phyloP scores from a whole-genome alignment of 2,113 vertebrate genomes.

The Proteles cristata region DNA sequence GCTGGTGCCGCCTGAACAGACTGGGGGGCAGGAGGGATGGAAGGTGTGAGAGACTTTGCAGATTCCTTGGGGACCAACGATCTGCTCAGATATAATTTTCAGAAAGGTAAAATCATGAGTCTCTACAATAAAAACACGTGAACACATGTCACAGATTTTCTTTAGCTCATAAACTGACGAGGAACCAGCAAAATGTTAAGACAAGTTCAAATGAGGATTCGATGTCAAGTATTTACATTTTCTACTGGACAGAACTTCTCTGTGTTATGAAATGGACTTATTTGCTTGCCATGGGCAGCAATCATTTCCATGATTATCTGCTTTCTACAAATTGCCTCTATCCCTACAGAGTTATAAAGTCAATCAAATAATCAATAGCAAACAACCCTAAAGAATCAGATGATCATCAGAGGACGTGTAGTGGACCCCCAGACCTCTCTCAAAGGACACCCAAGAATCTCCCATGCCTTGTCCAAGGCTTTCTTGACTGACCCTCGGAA shows the following conservation, averaged over 20 bases:
- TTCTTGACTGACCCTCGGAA: background rate
- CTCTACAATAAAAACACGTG: background rate
- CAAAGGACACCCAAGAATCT: background rate
- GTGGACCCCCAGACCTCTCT: background rate
- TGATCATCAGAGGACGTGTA: background rate
- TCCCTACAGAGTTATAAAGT: background rate
- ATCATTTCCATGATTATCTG: background rate
- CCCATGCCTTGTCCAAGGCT: background rate
- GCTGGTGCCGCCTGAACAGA: background rate
- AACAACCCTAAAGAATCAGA: background rate
- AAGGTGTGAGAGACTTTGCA: background rate
- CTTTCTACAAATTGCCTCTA: background rate
- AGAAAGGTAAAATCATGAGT: conserved; percentile 2
- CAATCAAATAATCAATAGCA: background rate
- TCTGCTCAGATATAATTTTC: background rate
- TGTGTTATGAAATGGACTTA: background rate
- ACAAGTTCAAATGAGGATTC: background rate
- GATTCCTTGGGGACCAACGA: background rate
- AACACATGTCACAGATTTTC: background rate
- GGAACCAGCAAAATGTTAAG: background rate
- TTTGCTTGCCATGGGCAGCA: background rate
- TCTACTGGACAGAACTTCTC: background rate
- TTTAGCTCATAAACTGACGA: background rate
- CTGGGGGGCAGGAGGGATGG: background rate
- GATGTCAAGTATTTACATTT: background rate